phyloP scores from a whole-genome alignment of 2,113 vertebrate species.

The Chroicocephalus ridibundus region DNA sequence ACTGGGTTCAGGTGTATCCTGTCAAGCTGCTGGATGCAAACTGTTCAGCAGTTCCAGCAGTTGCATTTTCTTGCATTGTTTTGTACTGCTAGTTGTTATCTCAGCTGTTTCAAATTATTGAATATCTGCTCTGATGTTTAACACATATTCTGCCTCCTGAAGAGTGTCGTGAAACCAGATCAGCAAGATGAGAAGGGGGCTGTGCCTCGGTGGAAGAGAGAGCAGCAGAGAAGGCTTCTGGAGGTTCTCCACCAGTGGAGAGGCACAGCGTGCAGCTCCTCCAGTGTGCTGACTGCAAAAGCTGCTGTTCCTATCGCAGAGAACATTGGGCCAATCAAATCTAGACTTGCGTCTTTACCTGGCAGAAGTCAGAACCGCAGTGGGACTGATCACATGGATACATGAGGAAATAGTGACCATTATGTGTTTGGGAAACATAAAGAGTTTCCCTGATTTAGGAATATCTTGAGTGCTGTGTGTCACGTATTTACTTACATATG shows the following conservation, averaged over 20 bases:
- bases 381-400: neutral
- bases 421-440: neutral
- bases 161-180: neutral
- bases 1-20: neutral
- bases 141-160: neutral
- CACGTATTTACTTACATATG: neutral
- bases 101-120: neutral
- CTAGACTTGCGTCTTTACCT: neutral
- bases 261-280: neutral
- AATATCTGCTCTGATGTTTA: neutral
- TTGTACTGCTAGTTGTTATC: neutral
- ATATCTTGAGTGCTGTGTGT: neutral
- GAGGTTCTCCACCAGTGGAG: neutral
- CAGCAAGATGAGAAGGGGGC: neutral
- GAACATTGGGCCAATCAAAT: neutral
- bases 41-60: neutral
- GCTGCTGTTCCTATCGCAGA: neutral
- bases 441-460: neutral
- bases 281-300: neutral
- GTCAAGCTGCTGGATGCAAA: neutral
- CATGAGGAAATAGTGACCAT: neutral
- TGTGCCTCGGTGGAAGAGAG: neutral
- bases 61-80: neutral
- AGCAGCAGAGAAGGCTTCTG: neutral
- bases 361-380: accelerated